phyloP scores from a whole-genome alignment of 2,888 invertebrate species.

The Piscicola geometra region DNA sequence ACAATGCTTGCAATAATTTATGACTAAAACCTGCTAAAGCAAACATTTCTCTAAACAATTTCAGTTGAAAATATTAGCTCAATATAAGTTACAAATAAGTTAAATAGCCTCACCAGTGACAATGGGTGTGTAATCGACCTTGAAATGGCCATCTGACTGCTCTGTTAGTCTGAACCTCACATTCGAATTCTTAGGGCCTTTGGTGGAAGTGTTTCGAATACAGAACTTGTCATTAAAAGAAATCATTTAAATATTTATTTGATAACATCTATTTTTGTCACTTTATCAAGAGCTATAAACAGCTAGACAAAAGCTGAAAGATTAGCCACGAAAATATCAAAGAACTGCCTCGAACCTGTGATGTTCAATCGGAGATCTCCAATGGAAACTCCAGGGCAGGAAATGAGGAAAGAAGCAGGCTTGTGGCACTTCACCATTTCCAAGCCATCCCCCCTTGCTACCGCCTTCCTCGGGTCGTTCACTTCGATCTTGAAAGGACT shows the following conservation, averaged over 20 bases:
- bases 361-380: slow-evolving; percentile 54
- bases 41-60: no score
- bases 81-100: no score
- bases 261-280: no score
- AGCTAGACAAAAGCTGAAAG: no score
- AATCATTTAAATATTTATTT: no score
- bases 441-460: slow-evolving; percentile 80
- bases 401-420: slow-evolving; percentile 77
- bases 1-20: no score
- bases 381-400: slow-evolving; percentile 66
- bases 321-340: no score
- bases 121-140: slow-evolving; percentile 37
- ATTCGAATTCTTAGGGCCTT: slow-evolving; percentile 32
- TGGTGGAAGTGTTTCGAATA: no score
- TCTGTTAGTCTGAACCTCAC: slow-evolving; percentile 14
- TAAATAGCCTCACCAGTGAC: slow-evolving; percentile 37
- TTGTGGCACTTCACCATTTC: slow-evolving; percentile 80
- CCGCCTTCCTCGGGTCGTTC: slow-evolving; percentile 60
- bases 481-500: slow-evolving; percentile 51
- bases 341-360: slow-evolving; percentile 62
- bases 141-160: slow-evolving; percentile 28
- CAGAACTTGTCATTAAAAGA: no score
- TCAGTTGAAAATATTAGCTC: no score
- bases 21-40: no score
- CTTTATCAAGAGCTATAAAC: no score